Percentiles rank a stretch among this genome's conserved stretches.
These are phyloP conservation scores for Dreissena rostriformis DNA, from an alignment of 1,140 invertebrate species.

Conservation along the genomic window DNA sequence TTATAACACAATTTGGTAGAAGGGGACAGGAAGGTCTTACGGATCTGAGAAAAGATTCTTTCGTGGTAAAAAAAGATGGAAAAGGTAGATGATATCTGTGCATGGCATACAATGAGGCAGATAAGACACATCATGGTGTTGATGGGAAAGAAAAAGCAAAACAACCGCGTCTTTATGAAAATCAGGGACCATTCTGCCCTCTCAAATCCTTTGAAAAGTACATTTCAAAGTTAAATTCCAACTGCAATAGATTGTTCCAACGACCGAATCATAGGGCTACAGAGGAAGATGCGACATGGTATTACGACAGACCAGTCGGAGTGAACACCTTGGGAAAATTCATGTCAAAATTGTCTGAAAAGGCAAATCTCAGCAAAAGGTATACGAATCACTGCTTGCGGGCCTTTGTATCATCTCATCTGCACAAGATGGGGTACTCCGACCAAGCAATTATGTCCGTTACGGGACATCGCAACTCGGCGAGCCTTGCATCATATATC, in stretches of 20 bases:
- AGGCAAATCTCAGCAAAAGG: slow-evolving; percentile 6
- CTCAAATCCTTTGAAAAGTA: slow-evolving; percentile 3
- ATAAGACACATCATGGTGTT: slow-evolving; percentile 19
- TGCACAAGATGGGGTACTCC: slow-evolving; percentile 3
- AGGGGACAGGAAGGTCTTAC: slow-evolving; percentile 9
- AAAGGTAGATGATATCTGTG: slow-evolving; percentile 9
- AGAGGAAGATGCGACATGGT: neutral
- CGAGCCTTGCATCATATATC: too few relatives aligned
- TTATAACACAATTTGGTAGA: slow-evolving; percentile 17
- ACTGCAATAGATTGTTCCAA: slow-evolving; percentile 22
- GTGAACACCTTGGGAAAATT: slow-evolving; percentile 2
- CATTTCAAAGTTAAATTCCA: slow-evolving; percentile 2
- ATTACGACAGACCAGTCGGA: slow-evolving; percentile 5
- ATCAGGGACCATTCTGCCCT: neutral
- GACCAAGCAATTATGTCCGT: slow-evolving; percentile 17
- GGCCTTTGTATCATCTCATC: slow-evolving; percentile 8
- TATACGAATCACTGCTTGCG: slow-evolving; percentile 22
- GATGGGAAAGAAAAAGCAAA: slow-evolving; percentile 9
- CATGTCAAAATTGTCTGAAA: slow-evolving; percentile 3
- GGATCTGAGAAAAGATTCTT: slow-evolving; percentile 26
- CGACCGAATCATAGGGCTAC: neutral
- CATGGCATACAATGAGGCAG: slow-evolving; percentile 20
- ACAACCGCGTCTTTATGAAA: slow-evolving; percentile 9
- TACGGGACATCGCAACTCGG: neutral
- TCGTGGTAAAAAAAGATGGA: slow-evolving; percentile 10